These are phyloP conservation scores for Vanessa cardui DNA, from an alignment of 2,888 invertebrate genomes.

Conservation along the genomic window DNA sequence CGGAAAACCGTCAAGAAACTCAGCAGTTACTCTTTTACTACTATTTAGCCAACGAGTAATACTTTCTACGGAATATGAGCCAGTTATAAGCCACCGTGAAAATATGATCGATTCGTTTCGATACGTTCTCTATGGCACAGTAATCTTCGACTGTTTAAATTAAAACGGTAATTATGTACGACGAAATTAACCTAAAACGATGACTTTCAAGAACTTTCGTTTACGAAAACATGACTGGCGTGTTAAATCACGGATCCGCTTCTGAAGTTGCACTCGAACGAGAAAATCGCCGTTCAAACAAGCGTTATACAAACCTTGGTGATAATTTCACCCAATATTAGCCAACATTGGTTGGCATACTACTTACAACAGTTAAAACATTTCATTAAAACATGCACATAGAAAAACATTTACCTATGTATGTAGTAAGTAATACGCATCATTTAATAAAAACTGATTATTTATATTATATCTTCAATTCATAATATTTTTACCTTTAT, in stretches of 20 bases:
- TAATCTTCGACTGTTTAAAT: neutral
- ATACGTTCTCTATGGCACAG: neutral
- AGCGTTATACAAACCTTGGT: neutral
- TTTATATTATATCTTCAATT: no score
- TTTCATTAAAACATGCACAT: no score
- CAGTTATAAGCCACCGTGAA: neutral
- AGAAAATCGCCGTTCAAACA: conserved; percentile 17
- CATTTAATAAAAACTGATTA: no score
- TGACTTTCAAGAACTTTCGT: conserved; percentile 7
- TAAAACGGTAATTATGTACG: neutral
- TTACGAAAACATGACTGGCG: neutral
- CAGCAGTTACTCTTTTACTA: no score
- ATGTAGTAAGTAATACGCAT: no score
- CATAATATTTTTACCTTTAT: no score
- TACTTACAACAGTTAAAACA: no score
- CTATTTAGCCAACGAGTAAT: no score
- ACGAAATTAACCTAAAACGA: neutral
- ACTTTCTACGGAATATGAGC: no score
- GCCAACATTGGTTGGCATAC: no score
- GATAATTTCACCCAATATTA: neutral
- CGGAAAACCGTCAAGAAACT: no score
- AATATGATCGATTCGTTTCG: conserved; percentile 5
- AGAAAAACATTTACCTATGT: no score
- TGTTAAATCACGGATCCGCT: conserved; percentile 13
- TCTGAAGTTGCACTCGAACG: conserved; percentile 21